Conservation (phyloP, 2,888 invertebrate species). For the Eurytoma californica region DNA sequence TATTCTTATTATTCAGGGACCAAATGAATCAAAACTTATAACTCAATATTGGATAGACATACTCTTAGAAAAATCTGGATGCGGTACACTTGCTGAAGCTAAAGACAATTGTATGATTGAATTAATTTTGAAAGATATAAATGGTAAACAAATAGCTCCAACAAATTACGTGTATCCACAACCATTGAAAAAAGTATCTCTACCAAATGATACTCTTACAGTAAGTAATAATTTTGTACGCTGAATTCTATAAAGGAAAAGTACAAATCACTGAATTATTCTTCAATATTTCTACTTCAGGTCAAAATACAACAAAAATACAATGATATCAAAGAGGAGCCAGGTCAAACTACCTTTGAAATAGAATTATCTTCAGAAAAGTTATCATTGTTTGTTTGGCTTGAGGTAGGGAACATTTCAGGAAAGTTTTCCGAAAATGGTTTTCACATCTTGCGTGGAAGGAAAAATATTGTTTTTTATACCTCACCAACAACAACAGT, state of each 20-base stretch:
- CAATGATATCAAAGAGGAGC: conserved; percentile 53
- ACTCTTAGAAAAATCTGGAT: conserved; percentile 67
- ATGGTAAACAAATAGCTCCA: conserved; percentile 76
- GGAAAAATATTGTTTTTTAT: conserved; percentile 66
- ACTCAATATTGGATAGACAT: conserved; percentile 66
- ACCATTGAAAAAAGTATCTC: conserved; percentile 77
- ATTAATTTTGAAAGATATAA: conserved; percentile 76
- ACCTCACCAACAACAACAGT: conserved; percentile 58
- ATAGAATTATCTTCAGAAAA: conserved; percentile 75
- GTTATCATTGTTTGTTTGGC: conserved; percentile 83
- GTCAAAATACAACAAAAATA: conserved; percentile 30
- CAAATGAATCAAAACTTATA: conserved; percentile 66
- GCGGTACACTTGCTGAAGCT: conserved; percentile 66
- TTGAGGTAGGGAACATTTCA: conserved; percentile 77
- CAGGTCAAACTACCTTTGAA: conserved; percentile 62
- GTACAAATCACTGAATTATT: conserved; percentile 14
- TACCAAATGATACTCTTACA: conserved; percentile 77
- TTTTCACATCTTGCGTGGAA: conserved; percentile 76
- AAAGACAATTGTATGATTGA: conserved; percentile 74
- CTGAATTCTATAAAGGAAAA: not conserved
- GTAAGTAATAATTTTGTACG: conserved; percentile 71
- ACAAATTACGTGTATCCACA: conserved; percentile 83
- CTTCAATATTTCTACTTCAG: conserved; percentile 16
- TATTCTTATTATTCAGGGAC: conserved; percentile 61
- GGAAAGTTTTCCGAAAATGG: conserved; percentile 89